Conservation (phyloP, 2,113 vertebrate genomes). For the Ailurus styani region DNA sequence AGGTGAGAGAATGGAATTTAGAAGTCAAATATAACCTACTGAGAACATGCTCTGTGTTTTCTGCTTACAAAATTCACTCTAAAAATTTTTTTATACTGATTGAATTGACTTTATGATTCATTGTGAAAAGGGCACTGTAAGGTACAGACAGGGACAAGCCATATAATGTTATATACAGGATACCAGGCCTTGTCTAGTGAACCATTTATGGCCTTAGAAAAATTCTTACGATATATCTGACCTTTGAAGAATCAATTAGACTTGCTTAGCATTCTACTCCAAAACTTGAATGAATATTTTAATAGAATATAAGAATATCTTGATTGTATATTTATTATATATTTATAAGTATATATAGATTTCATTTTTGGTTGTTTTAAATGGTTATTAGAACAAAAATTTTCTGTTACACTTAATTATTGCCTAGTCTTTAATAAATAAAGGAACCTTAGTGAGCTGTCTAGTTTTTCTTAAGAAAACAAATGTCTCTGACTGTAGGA, state of each 20-base stretch:
- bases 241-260: slow-evolving; percentile 63
- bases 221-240: slow-evolving; percentile 35
- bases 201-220: background rate
- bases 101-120: slow-evolving; percentile 54
- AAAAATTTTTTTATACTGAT: slow-evolving; percentile 23
- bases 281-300: slow-evolving; percentile 20
- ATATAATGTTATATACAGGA: background rate
- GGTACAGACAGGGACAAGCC: background rate
- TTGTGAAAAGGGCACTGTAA: slow-evolving; percentile 57
- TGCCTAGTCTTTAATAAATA: background rate
- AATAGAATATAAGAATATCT: slow-evolving; percentile 21
- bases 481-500: background rate
- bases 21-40: slow-evolving; percentile 33
- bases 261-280: slow-evolving; percentile 22
- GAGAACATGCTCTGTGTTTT: slow-evolving; percentile 22
- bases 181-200: background rate
- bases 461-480: background rate
- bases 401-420: background rate
- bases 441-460: background rate
- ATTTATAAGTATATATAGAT: background rate
- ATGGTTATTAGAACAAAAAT: background rate
- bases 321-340: background rate
- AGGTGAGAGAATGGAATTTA: slow-evolving; percentile 43
- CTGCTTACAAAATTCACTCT: slow-evolving; percentile 26
- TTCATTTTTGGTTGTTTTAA: background rate